A percentile compares a stretch with the other conserved stretches of the same genome.
Conservation (phyloP, 2,797 vertebrate genomes). For the Hippopotamyrus pictus region DNA sequence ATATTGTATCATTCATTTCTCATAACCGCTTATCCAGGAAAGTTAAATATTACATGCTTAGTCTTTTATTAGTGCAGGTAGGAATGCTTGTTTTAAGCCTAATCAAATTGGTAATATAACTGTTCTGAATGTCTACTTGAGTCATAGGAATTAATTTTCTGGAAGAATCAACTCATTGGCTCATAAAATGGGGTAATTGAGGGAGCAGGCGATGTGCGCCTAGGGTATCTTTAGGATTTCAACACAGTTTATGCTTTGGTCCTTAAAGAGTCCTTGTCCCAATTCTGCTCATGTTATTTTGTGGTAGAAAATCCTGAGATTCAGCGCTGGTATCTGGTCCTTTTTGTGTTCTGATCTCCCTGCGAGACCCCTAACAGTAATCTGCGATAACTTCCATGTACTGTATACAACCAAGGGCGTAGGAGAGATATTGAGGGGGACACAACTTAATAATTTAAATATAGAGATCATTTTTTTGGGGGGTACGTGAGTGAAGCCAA, state of each 20-base stretch:
- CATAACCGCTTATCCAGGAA: neutral
- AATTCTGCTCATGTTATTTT: neutral
- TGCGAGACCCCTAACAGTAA: neutral
- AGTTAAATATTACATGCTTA: neutral
- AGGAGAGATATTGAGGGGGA: neutral
- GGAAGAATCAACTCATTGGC: neutral
- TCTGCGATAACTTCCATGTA: neutral
- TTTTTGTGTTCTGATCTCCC: neutral
- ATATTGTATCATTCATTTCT: neutral
- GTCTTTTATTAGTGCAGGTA: neutral
- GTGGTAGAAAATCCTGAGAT: neutral
- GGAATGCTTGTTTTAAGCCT: neutral
- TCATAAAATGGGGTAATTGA: neutral
- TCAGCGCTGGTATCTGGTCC: neutral
- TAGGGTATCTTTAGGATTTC: neutral
- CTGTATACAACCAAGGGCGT: neutral
- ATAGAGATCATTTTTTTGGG: neutral
- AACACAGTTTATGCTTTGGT: neutral
- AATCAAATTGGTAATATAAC: neutral
- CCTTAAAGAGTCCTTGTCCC: constrained; percentile 1
- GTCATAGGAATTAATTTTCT: neutral
- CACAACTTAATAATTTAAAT: neutral
- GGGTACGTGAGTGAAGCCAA: neutral
- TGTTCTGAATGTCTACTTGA: constrained; percentile 2
- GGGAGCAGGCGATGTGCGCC: neutral